Conservation (phyloP, 2,113 vertebrate genomes). For the Polyodon spathula region DNA sequence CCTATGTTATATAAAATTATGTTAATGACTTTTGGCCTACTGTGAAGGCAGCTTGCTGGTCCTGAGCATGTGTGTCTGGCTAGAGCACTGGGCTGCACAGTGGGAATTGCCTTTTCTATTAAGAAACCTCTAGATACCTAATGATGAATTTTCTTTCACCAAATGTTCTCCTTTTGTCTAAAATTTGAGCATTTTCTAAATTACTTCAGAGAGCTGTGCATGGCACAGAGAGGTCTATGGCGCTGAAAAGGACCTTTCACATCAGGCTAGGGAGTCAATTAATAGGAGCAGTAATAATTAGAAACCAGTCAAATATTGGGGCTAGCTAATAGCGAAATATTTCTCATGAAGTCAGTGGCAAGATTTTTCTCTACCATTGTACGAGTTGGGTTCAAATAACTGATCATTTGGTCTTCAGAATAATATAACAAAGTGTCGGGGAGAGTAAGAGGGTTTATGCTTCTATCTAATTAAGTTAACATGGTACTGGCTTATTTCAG, state of each 20-base stretch:
- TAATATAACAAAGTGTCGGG: constrained; percentile 34
- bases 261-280: constrained; percentile 80
- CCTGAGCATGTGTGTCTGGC: constrained; percentile 94
- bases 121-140: constrained; percentile 99
- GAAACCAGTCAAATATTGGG: constrained; percentile 70
- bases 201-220: constrained; percentile 91
- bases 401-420: constrained; percentile 40
- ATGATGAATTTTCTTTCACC: constrained; percentile 99
- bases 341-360: constrained; percentile 48
- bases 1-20: constrained; percentile 99
- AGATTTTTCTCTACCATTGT: constrained; percentile 42
- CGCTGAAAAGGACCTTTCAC: constrained; percentile 69
- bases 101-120: constrained; percentile 99
- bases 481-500: constrained; percentile 36
- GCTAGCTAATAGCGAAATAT: constrained; percentile 61
- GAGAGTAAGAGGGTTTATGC: constrained; percentile 32
- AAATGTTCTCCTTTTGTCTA: constrained; percentile 97
- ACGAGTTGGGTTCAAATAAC: constrained; percentile 44
- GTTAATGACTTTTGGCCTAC: constrained; percentile 94
- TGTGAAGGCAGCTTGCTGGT: constrained; percentile 97
- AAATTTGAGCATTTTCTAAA: constrained; percentile 98
- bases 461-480: constrained; percentile 56
- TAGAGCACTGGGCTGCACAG: constrained; percentile 87
- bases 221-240: constrained; percentile 71
- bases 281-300: constrained; percentile 80